Conservation (phyloP, 2,113 vertebrate genomes). For the Podocnemis expansa region DNA sequence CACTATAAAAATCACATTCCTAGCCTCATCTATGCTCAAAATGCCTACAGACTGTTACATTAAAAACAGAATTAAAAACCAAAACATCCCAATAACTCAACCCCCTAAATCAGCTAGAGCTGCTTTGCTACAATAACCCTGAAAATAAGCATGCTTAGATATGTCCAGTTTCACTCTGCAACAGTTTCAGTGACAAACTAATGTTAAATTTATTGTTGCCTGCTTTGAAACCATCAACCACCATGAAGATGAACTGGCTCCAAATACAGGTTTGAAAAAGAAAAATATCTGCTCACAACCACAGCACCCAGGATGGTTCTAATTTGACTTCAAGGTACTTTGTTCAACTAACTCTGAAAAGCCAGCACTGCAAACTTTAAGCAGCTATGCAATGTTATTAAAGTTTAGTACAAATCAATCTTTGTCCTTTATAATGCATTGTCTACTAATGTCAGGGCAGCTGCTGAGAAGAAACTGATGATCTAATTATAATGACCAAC, state of each 20-base stretch:
- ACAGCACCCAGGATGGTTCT: background rate
- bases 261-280: constrained; percentile 20
- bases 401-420: background rate
- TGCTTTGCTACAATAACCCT: background rate
- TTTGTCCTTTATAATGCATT: background rate
- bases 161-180: background rate
- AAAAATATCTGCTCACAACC: constrained; percentile 13
- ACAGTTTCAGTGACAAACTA: background rate
- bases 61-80: background rate
- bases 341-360: background rate
- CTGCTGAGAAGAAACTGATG: background rate
- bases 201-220: constrained; percentile 13
- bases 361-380: background rate
- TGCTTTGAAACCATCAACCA: background rate
- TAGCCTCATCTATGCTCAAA: background rate
- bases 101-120: background rate
- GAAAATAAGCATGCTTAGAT: background rate
- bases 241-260: constrained; percentile 31
- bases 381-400: background rate
- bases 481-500: background rate
- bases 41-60: background rate
- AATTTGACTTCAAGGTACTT: background rate
- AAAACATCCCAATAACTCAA: background rate
- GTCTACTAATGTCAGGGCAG: background rate
- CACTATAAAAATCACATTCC: background rate